phyloP scores from a whole-genome alignment of 2,888 invertebrate species.

The Junonia oenone region DNA sequence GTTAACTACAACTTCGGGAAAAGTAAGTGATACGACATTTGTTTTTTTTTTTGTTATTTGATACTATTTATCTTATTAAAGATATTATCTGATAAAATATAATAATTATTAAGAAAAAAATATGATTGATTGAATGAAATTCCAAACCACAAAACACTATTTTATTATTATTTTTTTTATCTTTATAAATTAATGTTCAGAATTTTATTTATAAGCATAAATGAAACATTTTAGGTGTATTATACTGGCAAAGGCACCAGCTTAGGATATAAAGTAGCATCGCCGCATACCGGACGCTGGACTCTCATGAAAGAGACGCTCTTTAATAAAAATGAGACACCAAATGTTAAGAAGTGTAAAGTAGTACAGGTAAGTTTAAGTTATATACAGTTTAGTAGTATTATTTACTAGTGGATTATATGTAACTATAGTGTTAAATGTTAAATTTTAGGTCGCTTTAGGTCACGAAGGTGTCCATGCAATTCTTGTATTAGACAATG shows the following conservation, averaged over 20 bases:
- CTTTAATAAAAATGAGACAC: slow-evolving; percentile 55
- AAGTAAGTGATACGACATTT: slow-evolving; percentile 81
- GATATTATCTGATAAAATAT: too few relatives aligned
- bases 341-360: slow-evolving; percentile 57
- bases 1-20: slow-evolving; percentile 90
- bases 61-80: too few relatives aligned
- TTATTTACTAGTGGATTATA: too few relatives aligned
- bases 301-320: slow-evolving; percentile 77
- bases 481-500: slow-evolving; percentile 94
- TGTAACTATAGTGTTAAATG: too few relatives aligned
- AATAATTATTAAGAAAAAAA: too few relatives aligned
- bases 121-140: too few relatives aligned
- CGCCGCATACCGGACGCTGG: slow-evolving; percentile 81
- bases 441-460: slow-evolving; percentile 86
- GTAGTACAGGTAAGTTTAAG: slow-evolving; percentile 50
- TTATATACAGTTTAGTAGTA: too few relatives aligned
- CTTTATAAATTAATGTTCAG: slow-evolving; percentile 74
- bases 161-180: too few relatives aligned
- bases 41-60: too few relatives aligned
- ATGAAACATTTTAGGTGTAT: slow-evolving; percentile 75
- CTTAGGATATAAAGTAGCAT: slow-evolving; percentile 87
- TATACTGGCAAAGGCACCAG: slow-evolving; percentile 93
- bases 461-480: slow-evolving; percentile 97
- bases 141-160: too few relatives aligned
- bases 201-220: slow-evolving; percentile 12